These are phyloP conservation scores for Helicolenus hilgendorfi DNA, from an alignment of 2,797 vertebrate species.

Conservation along the genomic window DNA sequence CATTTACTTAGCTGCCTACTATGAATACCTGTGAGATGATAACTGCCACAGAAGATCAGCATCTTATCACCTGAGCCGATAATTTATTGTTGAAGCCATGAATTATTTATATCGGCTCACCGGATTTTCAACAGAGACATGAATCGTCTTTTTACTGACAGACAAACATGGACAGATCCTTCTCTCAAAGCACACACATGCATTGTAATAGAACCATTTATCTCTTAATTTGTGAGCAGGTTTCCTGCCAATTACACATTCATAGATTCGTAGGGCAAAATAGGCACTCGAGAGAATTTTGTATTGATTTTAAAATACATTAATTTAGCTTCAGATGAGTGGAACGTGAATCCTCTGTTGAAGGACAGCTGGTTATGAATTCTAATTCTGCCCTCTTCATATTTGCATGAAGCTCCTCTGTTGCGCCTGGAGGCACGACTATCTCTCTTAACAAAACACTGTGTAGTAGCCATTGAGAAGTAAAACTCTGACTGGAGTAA, in stretches of 20 bases:
- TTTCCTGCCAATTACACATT: slow-evolving; percentile 53
- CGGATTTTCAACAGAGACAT: slow-evolving; percentile 58
- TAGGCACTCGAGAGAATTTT: slow-evolving; percentile 52
- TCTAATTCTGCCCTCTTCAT: slow-evolving; percentile 27
- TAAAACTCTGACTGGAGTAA: slow-evolving; percentile 22
- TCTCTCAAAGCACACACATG: slow-evolving; percentile 52
- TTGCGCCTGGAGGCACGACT: slow-evolving; percentile 17
- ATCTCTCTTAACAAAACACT: slow-evolving; percentile 9
- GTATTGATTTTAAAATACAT: slow-evolving; percentile 76
- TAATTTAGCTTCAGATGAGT: slow-evolving; percentile 67
- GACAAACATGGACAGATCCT: slow-evolving; percentile 58
- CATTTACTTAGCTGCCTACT: slow-evolving; percentile 33
- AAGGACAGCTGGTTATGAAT: slow-evolving; percentile 56
- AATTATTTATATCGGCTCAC: slow-evolving; percentile 74
- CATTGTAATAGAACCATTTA: slow-evolving; percentile 54
- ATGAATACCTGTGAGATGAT: slow-evolving; percentile 52
- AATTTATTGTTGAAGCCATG: slow-evolving; percentile 65
- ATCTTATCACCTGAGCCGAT: slow-evolving; percentile 54
- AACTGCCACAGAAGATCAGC: slow-evolving; percentile 59
- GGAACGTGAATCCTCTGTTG: slow-evolving; percentile 37
- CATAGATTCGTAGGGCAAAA: slow-evolving; percentile 58
- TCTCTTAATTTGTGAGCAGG: slow-evolving; percentile 57
- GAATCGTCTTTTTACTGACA: slow-evolving; percentile 59
- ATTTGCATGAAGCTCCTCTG: slow-evolving; percentile 34
- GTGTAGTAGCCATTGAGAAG: slow-evolving; percentile 16